These are phyloP conservation scores for Archegozetes longisetosus DNA, from an alignment of 1,140 invertebrate genomes.

Conservation along the genomic window DNA sequence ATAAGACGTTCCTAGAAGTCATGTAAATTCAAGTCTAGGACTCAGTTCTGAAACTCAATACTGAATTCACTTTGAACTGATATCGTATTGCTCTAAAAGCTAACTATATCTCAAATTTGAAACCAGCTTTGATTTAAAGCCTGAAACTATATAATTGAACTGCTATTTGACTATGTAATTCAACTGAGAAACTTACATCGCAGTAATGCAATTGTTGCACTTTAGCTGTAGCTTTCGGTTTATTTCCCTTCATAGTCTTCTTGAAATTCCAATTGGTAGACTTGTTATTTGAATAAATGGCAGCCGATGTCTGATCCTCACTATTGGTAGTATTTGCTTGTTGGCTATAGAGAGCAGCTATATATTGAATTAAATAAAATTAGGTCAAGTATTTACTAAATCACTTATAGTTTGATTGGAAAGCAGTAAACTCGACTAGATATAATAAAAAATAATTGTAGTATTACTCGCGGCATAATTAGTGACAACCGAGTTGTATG, in stretches of 20 bases:
- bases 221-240: constrained; percentile 12
- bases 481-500: constrained; percentile 6
- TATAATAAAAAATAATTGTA: neutral
- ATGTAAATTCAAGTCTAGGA: too few relatives aligned
- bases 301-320: constrained; percentile 15
- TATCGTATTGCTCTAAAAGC: too few relatives aligned
- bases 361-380: neutral
- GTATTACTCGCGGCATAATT: constrained; percentile 12
- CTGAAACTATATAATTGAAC: too few relatives aligned
- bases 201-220: constrained; percentile 18
- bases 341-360: neutral
- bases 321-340: neutral
- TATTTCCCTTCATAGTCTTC: constrained; percentile 10
- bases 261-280: constrained; percentile 11
- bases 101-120: too few relatives aligned
- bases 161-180: too few relatives aligned
- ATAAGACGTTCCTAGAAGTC: too few relatives aligned
- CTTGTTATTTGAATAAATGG: constrained; percentile 13
- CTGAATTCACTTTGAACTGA: too few relatives aligned
- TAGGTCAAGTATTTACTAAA: neutral
- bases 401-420: too few relatives aligned
- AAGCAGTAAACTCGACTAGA: too few relatives aligned
- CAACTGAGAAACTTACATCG: constrained; percentile 12
- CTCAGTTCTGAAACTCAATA: too few relatives aligned
- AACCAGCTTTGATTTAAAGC: too few relatives aligned